phyloP scores from a whole-genome alignment of 1,140 invertebrate genomes.

The Heliothis virescens region DNA sequence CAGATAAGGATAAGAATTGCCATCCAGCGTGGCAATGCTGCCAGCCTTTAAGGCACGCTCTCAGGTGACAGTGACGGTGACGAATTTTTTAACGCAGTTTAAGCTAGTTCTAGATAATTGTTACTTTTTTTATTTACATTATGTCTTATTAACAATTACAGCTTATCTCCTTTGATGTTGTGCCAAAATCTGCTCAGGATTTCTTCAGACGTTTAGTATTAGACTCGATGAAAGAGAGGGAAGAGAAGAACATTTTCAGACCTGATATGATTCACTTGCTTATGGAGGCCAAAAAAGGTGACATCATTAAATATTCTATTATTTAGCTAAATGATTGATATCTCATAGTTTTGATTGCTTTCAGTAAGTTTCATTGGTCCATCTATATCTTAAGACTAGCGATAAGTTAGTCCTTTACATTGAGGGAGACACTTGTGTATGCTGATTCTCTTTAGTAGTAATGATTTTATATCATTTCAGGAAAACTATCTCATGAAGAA shows the following conservation, averaged over 20 bases:
- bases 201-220: conserved; percentile 84
- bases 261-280: conserved; percentile 77
- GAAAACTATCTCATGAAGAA: conserved; percentile 59
- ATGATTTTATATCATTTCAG: conserved; percentile 24
- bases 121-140: not conserved
- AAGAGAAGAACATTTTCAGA: conserved; percentile 65
- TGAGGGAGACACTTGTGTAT: no score
- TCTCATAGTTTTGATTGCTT: no score
- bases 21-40: no score
- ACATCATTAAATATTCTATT: not conserved
- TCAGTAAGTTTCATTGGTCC: no score
- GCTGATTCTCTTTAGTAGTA: no score
- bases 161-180: conserved; percentile 56
- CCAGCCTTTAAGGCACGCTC: no score
- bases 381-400: no score
- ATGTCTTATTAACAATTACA: not conserved
- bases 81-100: no score
- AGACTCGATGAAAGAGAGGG: conserved; percentile 81
- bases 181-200: conserved; percentile 72
- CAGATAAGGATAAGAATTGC: no score
- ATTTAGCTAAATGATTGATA: not conserved
- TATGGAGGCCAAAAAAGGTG: conserved; percentile 67
- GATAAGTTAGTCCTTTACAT: no score
- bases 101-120: no score
- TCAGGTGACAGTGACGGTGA: no score